These are phyloP conservation scores for Triplophysa rosa DNA, from an alignment of 2,113 vertebrate species.

Conservation along the genomic window DNA sequence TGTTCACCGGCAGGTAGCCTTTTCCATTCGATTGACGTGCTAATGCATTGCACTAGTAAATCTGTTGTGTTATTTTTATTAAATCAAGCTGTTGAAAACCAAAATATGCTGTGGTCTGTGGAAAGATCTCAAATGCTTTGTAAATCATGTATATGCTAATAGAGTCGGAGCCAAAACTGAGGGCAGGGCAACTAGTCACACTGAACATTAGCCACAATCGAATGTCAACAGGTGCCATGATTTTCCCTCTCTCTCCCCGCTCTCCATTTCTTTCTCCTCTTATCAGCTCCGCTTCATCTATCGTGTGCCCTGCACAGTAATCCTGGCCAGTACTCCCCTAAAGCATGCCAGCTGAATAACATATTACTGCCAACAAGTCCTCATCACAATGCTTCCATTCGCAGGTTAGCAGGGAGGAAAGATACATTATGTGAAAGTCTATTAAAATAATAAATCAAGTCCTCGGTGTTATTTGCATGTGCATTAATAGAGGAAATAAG, in stretches of 20 bases:
- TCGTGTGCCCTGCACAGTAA: not conserved
- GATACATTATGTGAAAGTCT: not conserved
- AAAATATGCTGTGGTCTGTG: not conserved
- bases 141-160: constrained; percentile 1
- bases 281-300: constrained; percentile 18
- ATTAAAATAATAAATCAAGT: constrained; percentile 8
- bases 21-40: not conserved
- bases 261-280: not conserved
- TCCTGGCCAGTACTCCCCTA: constrained; percentile 9
- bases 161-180: not conserved
- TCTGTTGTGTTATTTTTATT: constrained; percentile 9
- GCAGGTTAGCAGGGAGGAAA: constrained; percentile 9
- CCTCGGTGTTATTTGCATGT: not conserved
- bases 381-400: not conserved
- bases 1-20: not conserved
- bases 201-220: constrained; percentile 1
- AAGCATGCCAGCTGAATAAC: constrained; percentile 3
- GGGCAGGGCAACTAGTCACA: constrained; percentile 3
- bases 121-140: constrained; percentile 20
- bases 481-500: not conserved
- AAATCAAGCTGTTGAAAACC: constrained; percentile 17
- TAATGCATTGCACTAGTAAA: not conserved
- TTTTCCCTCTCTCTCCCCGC: not conserved
- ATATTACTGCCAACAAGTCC: constrained; percentile 2
- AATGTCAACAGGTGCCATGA: constrained; percentile 20